These are phyloP conservation scores for Papilio machaon DNA, from an alignment of 1,140 invertebrate genomes.

Conservation along the genomic window DNA sequence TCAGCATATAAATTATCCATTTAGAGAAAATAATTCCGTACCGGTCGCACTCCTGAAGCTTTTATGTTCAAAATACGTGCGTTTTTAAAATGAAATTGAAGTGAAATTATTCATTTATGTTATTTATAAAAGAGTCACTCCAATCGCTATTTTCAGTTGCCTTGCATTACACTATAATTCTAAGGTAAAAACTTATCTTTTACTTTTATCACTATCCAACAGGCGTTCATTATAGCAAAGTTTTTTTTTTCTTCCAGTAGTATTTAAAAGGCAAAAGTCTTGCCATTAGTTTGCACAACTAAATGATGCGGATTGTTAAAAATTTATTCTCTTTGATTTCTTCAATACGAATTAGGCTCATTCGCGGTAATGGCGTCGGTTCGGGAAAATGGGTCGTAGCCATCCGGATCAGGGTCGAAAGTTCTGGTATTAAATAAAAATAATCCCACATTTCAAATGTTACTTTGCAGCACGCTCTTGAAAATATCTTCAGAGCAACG, in stretches of 20 bases:
- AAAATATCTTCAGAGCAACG: constrained; percentile 77
- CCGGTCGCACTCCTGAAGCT: constrained; percentile 49
- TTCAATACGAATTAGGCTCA: constrained; percentile 34
- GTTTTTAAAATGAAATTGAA: constrained; percentile 48
- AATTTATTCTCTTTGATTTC: constrained; percentile 35
- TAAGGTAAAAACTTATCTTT: too few relatives aligned
- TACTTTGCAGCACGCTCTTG: constrained; percentile 57
- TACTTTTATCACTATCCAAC: too few relatives aligned
- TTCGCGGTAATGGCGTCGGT: constrained; percentile 34
- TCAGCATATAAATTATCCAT: constrained; percentile 73
- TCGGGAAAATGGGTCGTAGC: constrained; percentile 35
- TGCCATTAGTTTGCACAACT: constrained; percentile 12
- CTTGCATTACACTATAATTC: constrained; percentile 2
- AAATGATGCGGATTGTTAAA: constrained; percentile 33
- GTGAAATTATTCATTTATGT: constrained; percentile 32
- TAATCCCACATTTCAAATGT: constrained; percentile 68
- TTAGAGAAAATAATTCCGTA: constrained; percentile 68
- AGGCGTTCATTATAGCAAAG: not conserved
- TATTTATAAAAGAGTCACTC: constrained; percentile 13
- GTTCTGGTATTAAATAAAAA: constrained; percentile 66
- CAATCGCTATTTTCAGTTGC: not conserved
- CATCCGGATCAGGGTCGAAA: constrained; percentile 41
- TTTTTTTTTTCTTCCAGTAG: not conserved
- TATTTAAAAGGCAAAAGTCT: constrained; percentile 10
- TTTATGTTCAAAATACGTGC: constrained; percentile 54